Percentiles rank a stretch among this genome's conserved stretches.
These are phyloP conservation scores for Sesamia nonagrioides DNA, from an alignment of 1,140 invertebrate genomes.

Conservation along the genomic window DNA sequence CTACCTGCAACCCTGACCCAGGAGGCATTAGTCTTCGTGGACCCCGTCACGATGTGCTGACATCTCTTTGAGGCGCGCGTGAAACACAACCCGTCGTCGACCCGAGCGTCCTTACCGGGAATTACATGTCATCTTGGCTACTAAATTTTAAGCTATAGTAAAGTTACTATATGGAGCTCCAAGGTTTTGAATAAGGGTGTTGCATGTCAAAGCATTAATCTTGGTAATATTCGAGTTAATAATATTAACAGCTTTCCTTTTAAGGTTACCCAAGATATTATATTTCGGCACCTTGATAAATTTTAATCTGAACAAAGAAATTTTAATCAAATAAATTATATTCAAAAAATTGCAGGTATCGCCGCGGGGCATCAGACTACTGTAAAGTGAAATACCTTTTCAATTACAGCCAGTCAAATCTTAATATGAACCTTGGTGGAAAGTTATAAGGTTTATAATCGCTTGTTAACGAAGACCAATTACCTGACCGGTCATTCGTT, in stretches of 20 bases:
- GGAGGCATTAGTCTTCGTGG: too few relatives aligned
- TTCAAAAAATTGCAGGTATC: slow-evolving; percentile 20
- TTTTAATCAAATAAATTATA: slow-evolving; percentile 36
- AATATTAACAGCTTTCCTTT: not conserved
- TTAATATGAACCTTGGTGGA: not conserved
- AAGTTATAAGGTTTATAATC: not conserved
- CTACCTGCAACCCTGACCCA: too few relatives aligned
- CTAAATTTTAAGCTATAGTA: too few relatives aligned
- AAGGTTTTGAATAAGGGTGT: not conserved
- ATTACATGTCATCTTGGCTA: too few relatives aligned
- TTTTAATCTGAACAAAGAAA: slow-evolving; percentile 11
- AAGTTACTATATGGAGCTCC: too few relatives aligned
- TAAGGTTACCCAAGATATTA: not conserved
- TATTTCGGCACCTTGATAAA: slow-evolving; percentile 33
- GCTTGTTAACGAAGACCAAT: slow-evolving; percentile 27
- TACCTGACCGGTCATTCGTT: slow-evolving; percentile 35
- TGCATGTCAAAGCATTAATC: not conserved
- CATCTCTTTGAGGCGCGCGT: too few relatives aligned
- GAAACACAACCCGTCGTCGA: too few relatives aligned
- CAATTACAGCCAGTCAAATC: not conserved
- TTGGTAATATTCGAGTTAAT: not conserved
- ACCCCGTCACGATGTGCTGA: too few relatives aligned
- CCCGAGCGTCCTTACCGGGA: too few relatives aligned
- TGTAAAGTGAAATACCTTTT: slow-evolving; percentile 37
- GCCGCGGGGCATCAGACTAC: slow-evolving; percentile 44